Percentiles rank a stretch among this genome's conserved stretches.
phyloP scores from a whole-genome alignment of 1,140 invertebrate genomes.

The Halesus radiatus region DNA sequence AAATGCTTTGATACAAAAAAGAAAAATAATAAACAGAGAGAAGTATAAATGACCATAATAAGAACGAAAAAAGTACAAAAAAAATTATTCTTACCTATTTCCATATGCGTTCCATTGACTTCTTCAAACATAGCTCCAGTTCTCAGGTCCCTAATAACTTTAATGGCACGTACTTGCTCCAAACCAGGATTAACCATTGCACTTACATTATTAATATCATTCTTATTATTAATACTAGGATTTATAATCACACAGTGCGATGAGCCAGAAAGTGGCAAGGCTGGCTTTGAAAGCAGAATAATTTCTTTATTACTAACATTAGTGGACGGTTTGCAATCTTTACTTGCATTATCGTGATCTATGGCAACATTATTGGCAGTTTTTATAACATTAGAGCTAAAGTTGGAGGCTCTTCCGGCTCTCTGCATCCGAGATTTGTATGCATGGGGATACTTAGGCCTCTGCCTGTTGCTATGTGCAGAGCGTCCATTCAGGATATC shows the following conservation, averaged over 20 bases:
- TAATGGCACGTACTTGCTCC: conserved; percentile 68
- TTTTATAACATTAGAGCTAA: conserved; percentile 49
- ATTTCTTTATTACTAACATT: conserved; percentile 21
- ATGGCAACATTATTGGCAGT: conserved; percentile 53
- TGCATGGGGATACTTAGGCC: conserved; percentile 51
- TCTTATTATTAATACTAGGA: conserved; percentile 54
- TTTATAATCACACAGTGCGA: conserved; percentile 52
- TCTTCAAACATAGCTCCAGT: conserved; percentile 70
- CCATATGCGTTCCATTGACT: conserved; percentile 50
- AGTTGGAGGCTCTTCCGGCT: conserved; percentile 50
- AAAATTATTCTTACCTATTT: conserved; percentile 36
- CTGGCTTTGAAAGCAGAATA: conserved; percentile 18
- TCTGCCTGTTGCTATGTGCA: conserved; percentile 35
- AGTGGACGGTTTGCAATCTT: conserved; percentile 46
- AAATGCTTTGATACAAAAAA: too few relatives aligned
- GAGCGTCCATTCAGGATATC: conserved; percentile 51
- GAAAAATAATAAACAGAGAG: too few relatives aligned
- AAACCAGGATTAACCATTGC: conserved; percentile 64
- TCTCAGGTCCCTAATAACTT: conserved; percentile 67
- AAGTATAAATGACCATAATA: too few relatives aligned
- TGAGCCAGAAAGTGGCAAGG: conserved; percentile 33
- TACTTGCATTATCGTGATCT: conserved; percentile 47
- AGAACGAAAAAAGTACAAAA: too few relatives aligned
- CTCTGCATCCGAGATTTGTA: conserved; percentile 52
- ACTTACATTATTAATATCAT: conserved; percentile 64